Conservation (phyloP, 92 coral and sea anemone genomes). For the Heteractis magnifica region DNA sequence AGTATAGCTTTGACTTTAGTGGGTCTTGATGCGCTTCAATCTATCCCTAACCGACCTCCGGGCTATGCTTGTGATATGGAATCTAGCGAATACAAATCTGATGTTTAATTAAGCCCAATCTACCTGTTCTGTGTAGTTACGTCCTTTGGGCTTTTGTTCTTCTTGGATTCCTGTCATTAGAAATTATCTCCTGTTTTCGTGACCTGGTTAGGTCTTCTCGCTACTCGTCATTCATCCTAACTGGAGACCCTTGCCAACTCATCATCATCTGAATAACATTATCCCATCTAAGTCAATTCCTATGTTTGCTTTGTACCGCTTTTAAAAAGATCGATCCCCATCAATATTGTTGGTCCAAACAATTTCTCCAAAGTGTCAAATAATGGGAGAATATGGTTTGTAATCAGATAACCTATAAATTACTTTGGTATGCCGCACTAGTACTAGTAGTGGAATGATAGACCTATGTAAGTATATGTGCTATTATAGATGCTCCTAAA, state of each 20-base stretch:
- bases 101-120: background rate
- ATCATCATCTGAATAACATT: background rate
- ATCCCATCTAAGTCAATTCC: background rate
- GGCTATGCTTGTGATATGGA: background rate
- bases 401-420: background rate
- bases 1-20: slow-evolving; percentile 3
- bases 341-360: background rate
- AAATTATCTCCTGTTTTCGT: background rate
- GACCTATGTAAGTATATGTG: background rate
- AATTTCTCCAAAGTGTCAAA: background rate
- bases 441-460: background rate
- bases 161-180: background rate
- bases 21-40: background rate
- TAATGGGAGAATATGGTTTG: background rate
- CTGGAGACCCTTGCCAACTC: background rate
- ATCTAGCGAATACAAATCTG: background rate
- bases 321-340: background rate
- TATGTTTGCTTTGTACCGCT: background rate
- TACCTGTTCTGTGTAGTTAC: background rate
- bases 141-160: background rate
- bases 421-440: background rate
- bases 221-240: background rate
- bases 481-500: no score
- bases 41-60: background rate
- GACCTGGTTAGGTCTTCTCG: background rate